These are phyloP conservation scores for Bombycilla garrulus DNA, from an alignment of 2,113 vertebrate genomes.

Conservation along the genomic window DNA sequence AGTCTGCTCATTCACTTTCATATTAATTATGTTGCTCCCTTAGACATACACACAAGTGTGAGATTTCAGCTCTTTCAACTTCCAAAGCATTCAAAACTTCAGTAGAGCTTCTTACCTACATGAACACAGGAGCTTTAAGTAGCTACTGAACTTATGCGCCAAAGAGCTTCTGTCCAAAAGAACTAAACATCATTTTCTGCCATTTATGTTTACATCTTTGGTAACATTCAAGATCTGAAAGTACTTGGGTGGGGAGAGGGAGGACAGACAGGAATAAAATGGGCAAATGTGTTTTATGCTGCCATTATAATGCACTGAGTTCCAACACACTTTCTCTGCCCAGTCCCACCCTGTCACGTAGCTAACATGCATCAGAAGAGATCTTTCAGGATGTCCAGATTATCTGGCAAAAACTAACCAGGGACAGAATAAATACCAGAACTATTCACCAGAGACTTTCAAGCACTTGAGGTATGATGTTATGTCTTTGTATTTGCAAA, in stretches of 20 bases:
- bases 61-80: neutral
- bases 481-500: neutral
- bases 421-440: neutral
- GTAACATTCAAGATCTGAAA: neutral
- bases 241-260: neutral
- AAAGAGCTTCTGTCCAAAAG: neutral
- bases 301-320: neutral
- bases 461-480: neutral
- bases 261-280: neutral
- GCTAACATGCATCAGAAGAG: accelerated
- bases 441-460: neutral
- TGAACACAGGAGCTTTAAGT: neutral
- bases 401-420: neutral
- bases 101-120: neutral
- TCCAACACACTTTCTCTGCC: neutral
- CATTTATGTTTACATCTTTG: neutral
- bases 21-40: neutral
- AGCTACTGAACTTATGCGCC: neutral
- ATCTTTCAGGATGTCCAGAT: neutral
- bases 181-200: neutral
- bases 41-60: neutral
- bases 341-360: neutral
- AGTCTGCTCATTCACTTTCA: neutral
- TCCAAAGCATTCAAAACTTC: neutral
- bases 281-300: neutral